These are phyloP conservation scores for Ochropacha duplaris DNA, from an alignment of 2,888 invertebrate genomes.

Conservation along the genomic window DNA sequence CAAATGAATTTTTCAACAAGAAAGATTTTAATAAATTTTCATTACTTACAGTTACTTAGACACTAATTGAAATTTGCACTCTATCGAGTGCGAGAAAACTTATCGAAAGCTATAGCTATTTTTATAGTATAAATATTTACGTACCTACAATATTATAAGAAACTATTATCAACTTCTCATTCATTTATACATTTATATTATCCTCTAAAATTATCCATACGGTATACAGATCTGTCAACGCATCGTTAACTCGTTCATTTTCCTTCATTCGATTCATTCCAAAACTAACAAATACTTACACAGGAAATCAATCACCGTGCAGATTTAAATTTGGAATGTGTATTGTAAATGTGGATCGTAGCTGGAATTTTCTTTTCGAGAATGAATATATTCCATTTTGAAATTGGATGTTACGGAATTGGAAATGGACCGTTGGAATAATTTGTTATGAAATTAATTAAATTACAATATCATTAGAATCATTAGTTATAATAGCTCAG, in stretches of 20 bases:
- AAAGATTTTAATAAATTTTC: neutral
- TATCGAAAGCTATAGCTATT: neutral
- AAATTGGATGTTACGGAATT: neutral
- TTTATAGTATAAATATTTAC: neutral
- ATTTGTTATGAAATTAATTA: too few species aligned
- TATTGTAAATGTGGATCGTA: neutral
- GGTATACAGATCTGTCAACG: slow-evolving; percentile 12
- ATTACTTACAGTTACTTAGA: neutral
- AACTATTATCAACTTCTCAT: neutral
- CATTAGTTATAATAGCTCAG: too few species aligned
- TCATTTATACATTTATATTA: neutral
- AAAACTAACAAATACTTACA: neutral
- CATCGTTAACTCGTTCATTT: slow-evolving; percentile 18
- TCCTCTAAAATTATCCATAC: too few species aligned
- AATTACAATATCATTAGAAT: too few species aligned
- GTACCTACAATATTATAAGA: neutral
- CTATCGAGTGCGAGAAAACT: neutral
- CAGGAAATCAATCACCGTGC: neutral
- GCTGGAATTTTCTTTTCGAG: neutral
- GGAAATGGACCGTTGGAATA: too few species aligned
- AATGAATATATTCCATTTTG: neutral
- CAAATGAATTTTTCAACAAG: neutral
- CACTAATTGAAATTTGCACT: neutral
- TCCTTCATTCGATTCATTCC: slow-evolving; percentile 10
- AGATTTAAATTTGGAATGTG: neutral